phyloP scores from a whole-genome alignment of 2,113 vertebrate species.

The Oncorhynchus kisutch region DNA sequence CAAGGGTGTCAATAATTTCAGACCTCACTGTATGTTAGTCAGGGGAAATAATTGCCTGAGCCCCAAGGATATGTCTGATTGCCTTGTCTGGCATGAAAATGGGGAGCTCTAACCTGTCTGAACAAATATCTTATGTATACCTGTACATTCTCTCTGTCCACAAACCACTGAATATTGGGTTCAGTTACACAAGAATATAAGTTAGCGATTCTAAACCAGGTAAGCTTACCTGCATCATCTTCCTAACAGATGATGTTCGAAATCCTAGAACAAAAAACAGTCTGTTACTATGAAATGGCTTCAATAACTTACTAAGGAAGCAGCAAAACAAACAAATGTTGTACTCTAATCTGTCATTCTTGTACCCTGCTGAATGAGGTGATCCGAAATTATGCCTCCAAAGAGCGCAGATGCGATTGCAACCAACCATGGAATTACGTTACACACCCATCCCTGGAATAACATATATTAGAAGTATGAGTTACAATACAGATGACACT shows the following conservation, averaged over 20 bases:
- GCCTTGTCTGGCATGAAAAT: no score
- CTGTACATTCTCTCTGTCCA: background rate
- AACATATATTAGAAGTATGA: background rate
- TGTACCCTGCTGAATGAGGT: slow-evolving; percentile 81
- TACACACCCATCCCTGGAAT: slow-evolving; percentile 86
- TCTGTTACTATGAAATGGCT: background rate
- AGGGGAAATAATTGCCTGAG: no score
- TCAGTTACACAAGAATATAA: background rate
- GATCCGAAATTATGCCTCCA: slow-evolving; percentile 82
- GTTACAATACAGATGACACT: no score
- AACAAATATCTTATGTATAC: background rate
- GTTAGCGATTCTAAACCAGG: background rate
- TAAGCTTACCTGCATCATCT: slow-evolving; percentile 85
- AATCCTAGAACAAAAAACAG: slow-evolving; percentile 72
- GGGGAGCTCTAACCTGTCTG: background rate
- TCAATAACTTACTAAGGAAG: background rate
- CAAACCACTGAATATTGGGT: background rate
- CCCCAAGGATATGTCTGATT: no score
- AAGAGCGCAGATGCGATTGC: slow-evolving; percentile 71
- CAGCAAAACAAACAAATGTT: no score
- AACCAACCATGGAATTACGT: slow-evolving; percentile 53
- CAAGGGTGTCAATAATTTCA: no score
- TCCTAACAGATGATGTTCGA: slow-evolving; percentile 75
- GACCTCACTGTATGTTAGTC: no score
- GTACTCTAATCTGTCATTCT: background rate